Evolutionary conservation across 2,888 invertebrate genomes (phyloP).

Genomic region (Orchesellides sinensis): DNA sequence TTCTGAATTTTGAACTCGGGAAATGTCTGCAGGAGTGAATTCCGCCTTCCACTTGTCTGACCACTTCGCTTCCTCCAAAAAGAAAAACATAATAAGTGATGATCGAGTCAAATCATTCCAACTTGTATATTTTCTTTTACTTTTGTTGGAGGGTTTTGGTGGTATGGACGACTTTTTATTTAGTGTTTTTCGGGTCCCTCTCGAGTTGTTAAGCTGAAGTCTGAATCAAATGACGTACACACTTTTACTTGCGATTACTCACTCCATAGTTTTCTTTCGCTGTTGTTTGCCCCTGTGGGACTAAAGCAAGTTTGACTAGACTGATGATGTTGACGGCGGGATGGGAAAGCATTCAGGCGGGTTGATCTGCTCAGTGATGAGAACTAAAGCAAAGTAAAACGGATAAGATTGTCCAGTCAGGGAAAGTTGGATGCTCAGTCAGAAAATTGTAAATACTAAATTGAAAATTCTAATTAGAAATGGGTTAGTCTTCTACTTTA

Average conservation of each 20-base stretch:
- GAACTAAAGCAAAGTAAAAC: neutral
- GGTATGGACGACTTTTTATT: no score
- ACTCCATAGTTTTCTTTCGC: neutral
- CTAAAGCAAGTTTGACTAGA: neutral
- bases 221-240: neutral
- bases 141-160: no score
- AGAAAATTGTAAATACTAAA: no score
- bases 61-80: slow-evolving; percentile 14
- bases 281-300: no score
- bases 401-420: neutral
- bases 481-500: no score
- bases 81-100: slow-evolving; percentile 23
- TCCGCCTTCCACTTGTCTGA: slow-evolving; percentile 55
- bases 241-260: neutral
- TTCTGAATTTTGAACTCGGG: slow-evolving; percentile 24
- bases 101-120: neutral
- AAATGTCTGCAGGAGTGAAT: slow-evolving; percentile 32
- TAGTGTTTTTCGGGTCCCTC: neutral
- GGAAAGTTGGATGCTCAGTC: no score
- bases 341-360: slow-evolving; percentile 32
- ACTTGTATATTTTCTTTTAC: no score
- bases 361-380: slow-evolving; percentile 27
- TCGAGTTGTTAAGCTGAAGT: neutral
- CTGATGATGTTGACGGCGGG: slow-evolving; percentile 13
- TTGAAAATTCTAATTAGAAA: no score